Percentiles rank a stretch among this genome's conserved stretches.
Conservation (phyloP, 2,113 vertebrate species). For the Gavialis gangeticus region DNA sequence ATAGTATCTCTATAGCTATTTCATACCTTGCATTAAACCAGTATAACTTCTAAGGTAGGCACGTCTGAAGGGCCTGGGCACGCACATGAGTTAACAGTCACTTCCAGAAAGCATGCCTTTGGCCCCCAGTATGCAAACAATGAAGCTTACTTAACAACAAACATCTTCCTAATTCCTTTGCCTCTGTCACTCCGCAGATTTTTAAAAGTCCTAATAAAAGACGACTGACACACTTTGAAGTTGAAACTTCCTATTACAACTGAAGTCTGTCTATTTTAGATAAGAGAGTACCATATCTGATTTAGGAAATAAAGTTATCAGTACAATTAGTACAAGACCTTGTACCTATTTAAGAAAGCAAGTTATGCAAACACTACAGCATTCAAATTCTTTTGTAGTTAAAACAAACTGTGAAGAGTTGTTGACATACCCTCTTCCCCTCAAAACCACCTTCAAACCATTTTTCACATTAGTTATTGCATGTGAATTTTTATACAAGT, state of each 20-base stretch:
- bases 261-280: background rate
- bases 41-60: too few species aligned
- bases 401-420: background rate
- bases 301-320: background rate
- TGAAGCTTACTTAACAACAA: background rate
- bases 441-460: background rate
- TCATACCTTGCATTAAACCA: slow-evolving; percentile 13
- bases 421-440: background rate
- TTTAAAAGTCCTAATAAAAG: background rate
- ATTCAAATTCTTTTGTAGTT: background rate
- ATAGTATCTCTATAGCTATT: background rate
- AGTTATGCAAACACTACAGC: background rate
- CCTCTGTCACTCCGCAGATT: background rate
- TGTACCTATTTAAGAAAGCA: background rate
- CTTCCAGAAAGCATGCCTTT: too few species aligned
- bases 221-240: background rate
- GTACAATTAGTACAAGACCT: background rate
- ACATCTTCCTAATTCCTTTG: background rate
- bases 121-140: too few species aligned
- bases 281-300: background rate
- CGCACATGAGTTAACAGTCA: too few species aligned
- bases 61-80: too few species aligned
- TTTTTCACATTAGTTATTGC: slow-evolving; percentile 26
- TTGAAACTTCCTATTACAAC: background rate
- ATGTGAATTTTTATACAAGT: slow-evolving; percentile 52